Percentiles rank a stretch among this genome's conserved stretches.
These are phyloP conservation scores for Agrotis segetum DNA, from an alignment of 2,888 invertebrate genomes.

Conservation along the genomic window DNA sequence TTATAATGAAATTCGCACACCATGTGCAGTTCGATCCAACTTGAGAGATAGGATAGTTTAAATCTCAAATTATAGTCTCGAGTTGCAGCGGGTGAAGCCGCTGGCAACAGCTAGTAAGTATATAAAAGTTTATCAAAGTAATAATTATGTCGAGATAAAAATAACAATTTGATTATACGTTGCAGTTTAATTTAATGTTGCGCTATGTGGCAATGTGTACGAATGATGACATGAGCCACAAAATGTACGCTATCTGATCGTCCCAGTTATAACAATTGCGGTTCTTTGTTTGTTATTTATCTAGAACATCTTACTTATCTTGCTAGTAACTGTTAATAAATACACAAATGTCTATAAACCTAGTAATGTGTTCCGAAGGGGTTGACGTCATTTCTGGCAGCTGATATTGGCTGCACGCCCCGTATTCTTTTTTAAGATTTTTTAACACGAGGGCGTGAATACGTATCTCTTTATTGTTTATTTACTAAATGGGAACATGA, in stretches of 20 bases:
- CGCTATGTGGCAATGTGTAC: constrained; percentile 4
- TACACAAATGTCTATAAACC: constrained; percentile 5
- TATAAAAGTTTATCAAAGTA: constrained; percentile 3
- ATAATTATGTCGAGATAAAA: constrained; percentile 7
- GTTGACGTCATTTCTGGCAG: constrained; percentile 44
- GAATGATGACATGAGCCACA: constrained; percentile 36
- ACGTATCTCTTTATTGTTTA: constrained; percentile 7
- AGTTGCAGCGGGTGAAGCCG: too few species aligned
- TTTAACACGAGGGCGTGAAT: constrained; percentile 27
- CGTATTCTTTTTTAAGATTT: constrained; percentile 26
- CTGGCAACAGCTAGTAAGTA: too few species aligned
- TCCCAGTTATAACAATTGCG: constrained; percentile 41
- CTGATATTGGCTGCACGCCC: constrained; percentile 38
- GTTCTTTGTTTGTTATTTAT: constrained; percentile 42
- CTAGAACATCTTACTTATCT: constrained; percentile 44
- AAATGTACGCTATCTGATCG: constrained; percentile 44
- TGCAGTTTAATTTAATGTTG: not conserved
- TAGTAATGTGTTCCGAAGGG: constrained; percentile 2
- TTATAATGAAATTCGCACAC: too few species aligned
- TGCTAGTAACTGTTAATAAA: constrained; percentile 20
- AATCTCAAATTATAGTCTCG: too few species aligned
- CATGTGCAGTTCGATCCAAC: too few species aligned
- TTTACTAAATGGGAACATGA: not conserved
- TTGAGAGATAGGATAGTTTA: too few species aligned
- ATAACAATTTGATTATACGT: constrained; percentile 31